Conservation (phyloP, 2,888 invertebrate genomes). For the Brenthis hecate region DNA sequence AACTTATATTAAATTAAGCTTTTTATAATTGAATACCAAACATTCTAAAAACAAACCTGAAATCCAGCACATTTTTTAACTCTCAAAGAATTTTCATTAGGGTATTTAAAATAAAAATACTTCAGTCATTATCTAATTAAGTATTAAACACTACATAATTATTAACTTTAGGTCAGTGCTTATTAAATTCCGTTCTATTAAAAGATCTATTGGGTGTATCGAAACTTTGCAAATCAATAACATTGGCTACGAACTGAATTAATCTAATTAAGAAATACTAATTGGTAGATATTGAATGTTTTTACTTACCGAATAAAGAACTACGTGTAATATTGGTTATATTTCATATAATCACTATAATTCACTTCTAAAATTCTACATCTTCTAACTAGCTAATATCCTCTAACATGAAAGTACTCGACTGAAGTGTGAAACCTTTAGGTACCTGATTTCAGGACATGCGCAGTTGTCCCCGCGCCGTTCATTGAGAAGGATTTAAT, state of each 20-base stretch:
- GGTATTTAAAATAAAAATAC: too few relatives aligned
- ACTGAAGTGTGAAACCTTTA: conserved; percentile 38
- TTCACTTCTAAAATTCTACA: conserved; percentile 9
- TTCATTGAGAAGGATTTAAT: conserved; percentile 36
- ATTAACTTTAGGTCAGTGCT: background rate
- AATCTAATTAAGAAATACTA: conserved; percentile 17
- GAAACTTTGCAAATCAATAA: conserved; percentile 16
- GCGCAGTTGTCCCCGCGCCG: conserved; percentile 30
- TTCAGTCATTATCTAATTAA: too few relatives aligned
- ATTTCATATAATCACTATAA: background rate
- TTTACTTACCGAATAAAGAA: conserved; percentile 4
- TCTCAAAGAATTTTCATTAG: too few relatives aligned
- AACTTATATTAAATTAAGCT: too few relatives aligned
- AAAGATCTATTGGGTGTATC: conserved; percentile 1
- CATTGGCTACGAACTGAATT: conserved; percentile 16
- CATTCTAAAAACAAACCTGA: too few relatives aligned
- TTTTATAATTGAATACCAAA: too few relatives aligned
- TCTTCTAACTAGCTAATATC: conserved; percentile 24
- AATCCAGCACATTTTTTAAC: too few relatives aligned
- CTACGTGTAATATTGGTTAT: background rate
- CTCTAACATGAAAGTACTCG: conserved; percentile 30
- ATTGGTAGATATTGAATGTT: background rate
- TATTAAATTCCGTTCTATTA: background rate
- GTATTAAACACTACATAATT: too few relatives aligned
- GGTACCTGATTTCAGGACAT: conserved; percentile 32